Base-by-base conservation (phyloP, 1,140 invertebrate species). In the Thaumatotibia leucotreta region DNA sequence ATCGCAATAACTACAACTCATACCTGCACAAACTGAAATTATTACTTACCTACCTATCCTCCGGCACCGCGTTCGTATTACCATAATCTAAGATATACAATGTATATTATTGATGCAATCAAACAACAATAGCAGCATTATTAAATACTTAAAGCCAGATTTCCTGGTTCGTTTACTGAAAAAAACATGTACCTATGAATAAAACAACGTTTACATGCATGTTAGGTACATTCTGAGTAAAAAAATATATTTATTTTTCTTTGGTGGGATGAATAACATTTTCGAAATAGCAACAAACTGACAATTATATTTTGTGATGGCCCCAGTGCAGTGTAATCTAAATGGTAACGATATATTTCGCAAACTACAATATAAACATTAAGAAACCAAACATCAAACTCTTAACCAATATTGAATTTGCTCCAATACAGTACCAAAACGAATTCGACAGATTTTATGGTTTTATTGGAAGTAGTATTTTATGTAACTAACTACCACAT, bases 401-500 rank as follows among this genome's bases (percentile, higher is more conserved):
- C 52, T 23, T 52, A 58, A 58, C 52, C 52, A 27, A 58, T 31
- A 58, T 58, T 58, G 52, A 58, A 58, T 58, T 6, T 58, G 52
- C 52, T 58, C 52, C 29, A 31, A 58, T 58, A 58, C 52, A 58
- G 52, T 58, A 58, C 52, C 24, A 17, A n/a, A 58, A 6, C 52
- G 52, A 58, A 58, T 58, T 58, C 27, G 24, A 31, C 5, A 29
- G 4, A 58, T 58, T 58, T 58, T 58, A 58, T 58, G 24, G 52
- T 27, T 58, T 58, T 58, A 58, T 58, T 58, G 52, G 74, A 76
- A 79, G 74, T 72, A 50, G 35, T 33, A 63, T 63, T 74, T 74
- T 74, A 73, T 67, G 70, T 70, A 77, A 76, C 72, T 67, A 74
- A 76, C 52, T 68, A 68, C 77, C 75, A 72, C 63, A 79, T 45